Base-by-base conservation (phyloP, 2,113 vertebrate genomes). In the Pseudorectes ferrugineus region DNA sequence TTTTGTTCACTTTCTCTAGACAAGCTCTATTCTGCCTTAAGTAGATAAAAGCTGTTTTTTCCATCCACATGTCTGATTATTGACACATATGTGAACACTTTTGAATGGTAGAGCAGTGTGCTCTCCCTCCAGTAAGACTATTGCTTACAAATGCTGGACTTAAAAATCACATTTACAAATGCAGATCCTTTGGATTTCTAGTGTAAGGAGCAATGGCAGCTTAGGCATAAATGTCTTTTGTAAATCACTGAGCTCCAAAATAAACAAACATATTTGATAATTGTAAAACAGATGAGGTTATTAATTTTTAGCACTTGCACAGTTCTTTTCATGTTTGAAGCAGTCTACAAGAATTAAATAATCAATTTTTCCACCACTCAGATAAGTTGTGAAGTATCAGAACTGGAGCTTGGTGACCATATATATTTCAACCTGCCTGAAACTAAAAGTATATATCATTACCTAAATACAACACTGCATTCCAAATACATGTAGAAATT, bases 321-420 rank as follows among this genome's bases (percentile, higher is more conserved):
- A 55, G 21, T 45, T 36, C 9, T 63, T 94, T 13, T 33, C 6
- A 14, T 40, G 15, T 48, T 52, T 75, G 46, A 89, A 72, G 8
- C 11, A 57, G 25, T 67, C 40, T 42, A 55, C 24, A 78, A 48
- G 6, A 67, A 59, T 28, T 74, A 66, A 35, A 74, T 77, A 68
- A 67, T 38, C 12, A 52, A 3, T 12, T 23, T 66, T 73, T 51
- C 9, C 20, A 58, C 48, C 0, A 0, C 25, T 87, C 10, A 67
- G 24, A 38, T 17, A 76, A 31, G 11, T 2, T 76, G 20, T 61
- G 18, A 89, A 43, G 17, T 68, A 12, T 25, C 33, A 73, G n/a
- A 79, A 48, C 20, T 51, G 36, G 35, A 71, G 5, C 26, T 62
- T 10, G 0, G 22, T 46, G 43, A n/a, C 9, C 23, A 71, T 7